Evolutionary conservation across 2,888 invertebrate species (phyloP).

Genomic region (Caenorhabditis zanzibari): DNA sequence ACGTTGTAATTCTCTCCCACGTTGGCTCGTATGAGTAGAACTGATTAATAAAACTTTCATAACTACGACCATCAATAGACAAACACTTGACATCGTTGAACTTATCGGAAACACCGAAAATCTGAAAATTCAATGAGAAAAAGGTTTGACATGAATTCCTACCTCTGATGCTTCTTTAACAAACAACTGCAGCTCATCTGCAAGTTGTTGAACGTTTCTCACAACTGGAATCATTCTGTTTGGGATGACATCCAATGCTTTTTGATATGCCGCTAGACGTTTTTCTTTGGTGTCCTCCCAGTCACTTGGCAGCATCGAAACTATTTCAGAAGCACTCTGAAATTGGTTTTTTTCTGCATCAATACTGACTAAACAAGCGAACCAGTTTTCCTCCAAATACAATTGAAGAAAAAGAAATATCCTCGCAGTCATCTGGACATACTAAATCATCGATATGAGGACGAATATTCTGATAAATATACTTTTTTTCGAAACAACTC

Average conservation of each 20-base stretch:
- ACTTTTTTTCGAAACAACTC: not conserved
- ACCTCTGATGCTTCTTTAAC: constrained; percentile 68
- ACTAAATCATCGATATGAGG: constrained; percentile 55
- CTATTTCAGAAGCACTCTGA: constrained; percentile 70
- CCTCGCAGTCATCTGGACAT: constrained; percentile 78
- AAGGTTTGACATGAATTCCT: not conserved
- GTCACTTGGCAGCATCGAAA: constrained; percentile 76
- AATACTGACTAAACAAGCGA: not conserved
- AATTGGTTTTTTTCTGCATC: not conserved
- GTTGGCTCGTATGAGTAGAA: constrained; percentile 65
- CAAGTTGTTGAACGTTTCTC: constrained; percentile 73
- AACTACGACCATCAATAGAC: constrained; percentile 45
- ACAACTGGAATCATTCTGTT: constrained; percentile 77
- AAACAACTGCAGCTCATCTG: constrained; percentile 76
- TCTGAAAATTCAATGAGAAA: constrained; percentile 42
- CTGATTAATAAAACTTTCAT: constrained; percentile 65
- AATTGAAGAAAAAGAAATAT: constrained; percentile 77
- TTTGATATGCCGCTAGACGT: constrained; percentile 72
- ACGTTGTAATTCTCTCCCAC: constrained; percentile 71
- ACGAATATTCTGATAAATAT: constrained; percentile 53
- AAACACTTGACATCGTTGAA: constrained; percentile 60
- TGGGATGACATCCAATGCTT: constrained; percentile 77
- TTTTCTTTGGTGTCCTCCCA: constrained; percentile 81
- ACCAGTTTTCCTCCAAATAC: constrained; percentile 78
- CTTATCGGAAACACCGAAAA: constrained; percentile 56